These are phyloP conservation scores for Drosophila grimshawi DNA, from an alignment of 1,140 invertebrate species.

Conservation along the genomic window DNA sequence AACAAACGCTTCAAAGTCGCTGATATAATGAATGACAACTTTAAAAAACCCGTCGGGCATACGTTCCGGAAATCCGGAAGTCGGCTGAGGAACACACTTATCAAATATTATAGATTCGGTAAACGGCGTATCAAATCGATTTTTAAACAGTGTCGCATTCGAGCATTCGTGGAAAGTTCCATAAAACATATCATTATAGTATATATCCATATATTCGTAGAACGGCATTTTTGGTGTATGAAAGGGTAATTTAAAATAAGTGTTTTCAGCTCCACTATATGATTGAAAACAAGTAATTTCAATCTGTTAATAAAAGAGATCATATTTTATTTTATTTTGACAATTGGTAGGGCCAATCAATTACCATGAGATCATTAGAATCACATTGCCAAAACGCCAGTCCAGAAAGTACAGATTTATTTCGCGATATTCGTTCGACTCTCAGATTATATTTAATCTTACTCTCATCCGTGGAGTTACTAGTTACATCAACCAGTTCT, in stretches of 20 bases:
- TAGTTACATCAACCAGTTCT: neutral
- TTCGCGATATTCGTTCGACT: too few species aligned
- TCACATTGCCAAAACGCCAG: neutral
- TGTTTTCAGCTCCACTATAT: neutral
- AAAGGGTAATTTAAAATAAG: neutral
- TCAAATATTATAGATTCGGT: neutral
- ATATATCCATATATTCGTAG: neutral
- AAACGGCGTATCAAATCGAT: neutral
- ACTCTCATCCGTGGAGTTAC: slow-evolving; percentile 4
- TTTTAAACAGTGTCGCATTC: neutral
- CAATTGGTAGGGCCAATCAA: neutral
- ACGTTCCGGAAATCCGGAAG: neutral
- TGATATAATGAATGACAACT: too few species aligned
- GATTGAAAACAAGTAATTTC: neutral
- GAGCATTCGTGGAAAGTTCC: neutral
- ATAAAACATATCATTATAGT: neutral
- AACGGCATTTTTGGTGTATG: neutral
- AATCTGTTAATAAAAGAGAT: neutral
- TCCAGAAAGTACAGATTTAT: neutral
- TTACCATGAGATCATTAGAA: neutral
- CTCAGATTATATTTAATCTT: neutral
- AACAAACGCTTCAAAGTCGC: too few species aligned
- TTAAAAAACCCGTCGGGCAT: neutral
- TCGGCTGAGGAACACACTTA: neutral
- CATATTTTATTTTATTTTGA: too few species aligned